Percentiles rank a stretch among this genome's conserved stretches.
phyloP scores from a whole-genome alignment of 1,140 invertebrate genomes.

The Apis cerana region DNA sequence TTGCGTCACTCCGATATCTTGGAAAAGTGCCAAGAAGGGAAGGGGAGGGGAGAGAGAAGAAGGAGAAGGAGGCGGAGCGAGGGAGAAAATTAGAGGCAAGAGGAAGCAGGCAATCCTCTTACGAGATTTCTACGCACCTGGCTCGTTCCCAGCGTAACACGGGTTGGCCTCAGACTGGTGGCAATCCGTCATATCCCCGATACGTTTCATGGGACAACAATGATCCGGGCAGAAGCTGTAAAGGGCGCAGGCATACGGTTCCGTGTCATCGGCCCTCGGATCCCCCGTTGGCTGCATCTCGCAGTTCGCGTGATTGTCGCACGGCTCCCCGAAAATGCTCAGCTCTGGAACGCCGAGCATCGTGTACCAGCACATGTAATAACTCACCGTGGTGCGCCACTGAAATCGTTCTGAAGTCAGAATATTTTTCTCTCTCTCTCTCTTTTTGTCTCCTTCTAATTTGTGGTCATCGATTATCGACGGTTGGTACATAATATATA shows the following conservation, averaged over 20 bases:
- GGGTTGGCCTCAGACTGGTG: slow-evolving; percentile 77
- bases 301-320: slow-evolving; percentile 84
- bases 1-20: too few relatives aligned
- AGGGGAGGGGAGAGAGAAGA: too few relatives aligned
- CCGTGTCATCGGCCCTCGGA: slow-evolving; percentile 81
- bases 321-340: slow-evolving; percentile 81
- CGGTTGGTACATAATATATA: too few relatives aligned
- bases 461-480: too few relatives aligned
- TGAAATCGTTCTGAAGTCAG: slow-evolving; percentile 80
- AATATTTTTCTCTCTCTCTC: not conserved
- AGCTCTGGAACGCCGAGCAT: slow-evolving; percentile 82
- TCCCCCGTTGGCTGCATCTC: slow-evolving; percentile 77
- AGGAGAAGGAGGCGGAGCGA: too few relatives aligned
- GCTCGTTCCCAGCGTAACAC: slow-evolving; percentile 75
- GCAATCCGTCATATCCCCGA: slow-evolving; percentile 75
- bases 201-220: slow-evolving; percentile 82
- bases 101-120: slow-evolving; percentile 38
- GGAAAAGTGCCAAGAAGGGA: too few relatives aligned
- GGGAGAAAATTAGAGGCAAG: not conserved
- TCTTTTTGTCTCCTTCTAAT: not conserved
- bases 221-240: slow-evolving; percentile 87
- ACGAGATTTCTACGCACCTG: slow-evolving; percentile 46
- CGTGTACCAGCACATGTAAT: slow-evolving; percentile 86
- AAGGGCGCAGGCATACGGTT: slow-evolving; percentile 82
- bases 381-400: slow-evolving; percentile 84